Conservation (phyloP, 1,140 invertebrate species). For the Cecropterus lyciades region DNA sequence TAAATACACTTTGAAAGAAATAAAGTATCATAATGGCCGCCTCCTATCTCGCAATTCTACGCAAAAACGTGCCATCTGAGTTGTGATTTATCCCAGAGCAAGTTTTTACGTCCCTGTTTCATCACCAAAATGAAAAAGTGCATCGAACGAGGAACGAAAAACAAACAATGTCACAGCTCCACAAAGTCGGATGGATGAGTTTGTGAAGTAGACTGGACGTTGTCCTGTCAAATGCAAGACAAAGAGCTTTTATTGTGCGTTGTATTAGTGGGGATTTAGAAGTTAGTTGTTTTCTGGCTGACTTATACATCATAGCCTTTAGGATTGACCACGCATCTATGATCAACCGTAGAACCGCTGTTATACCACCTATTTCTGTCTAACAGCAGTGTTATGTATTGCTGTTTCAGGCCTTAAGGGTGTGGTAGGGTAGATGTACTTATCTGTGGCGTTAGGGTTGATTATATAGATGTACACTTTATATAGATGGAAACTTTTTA, state of each 20-base stretch:
- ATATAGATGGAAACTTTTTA: too few species aligned
- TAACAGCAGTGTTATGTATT: too few species aligned
- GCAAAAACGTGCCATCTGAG: not conserved
- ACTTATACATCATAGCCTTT: too few species aligned
- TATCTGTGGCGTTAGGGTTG: too few species aligned
- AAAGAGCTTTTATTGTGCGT: not conserved
- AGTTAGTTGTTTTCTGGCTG: too few species aligned
- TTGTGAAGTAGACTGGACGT: constrained; percentile 11
- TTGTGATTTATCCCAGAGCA: constrained; percentile 7
- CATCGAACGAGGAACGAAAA: constrained; percentile 9
- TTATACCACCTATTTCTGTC: too few species aligned
- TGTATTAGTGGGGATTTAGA: not conserved
- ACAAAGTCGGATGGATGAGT: constrained; percentile 25
- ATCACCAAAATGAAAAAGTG: constrained; percentile 31
- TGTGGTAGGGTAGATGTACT: too few species aligned
- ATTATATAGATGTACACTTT: too few species aligned
- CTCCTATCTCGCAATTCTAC: not conserved
- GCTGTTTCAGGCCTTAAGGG: too few species aligned
- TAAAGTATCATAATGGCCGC: not conserved
- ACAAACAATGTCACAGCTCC: constrained; percentile 10
- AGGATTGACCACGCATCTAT: too few species aligned
- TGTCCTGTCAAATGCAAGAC: constrained; percentile 8
- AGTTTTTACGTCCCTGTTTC: constrained; percentile 14
- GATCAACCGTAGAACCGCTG: too few species aligned
- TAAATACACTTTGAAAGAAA: not conserved